Percentiles rank a stretch among this genome's conserved stretches.
These are phyloP conservation scores for Seira musarum DNA, from an alignment of 2,888 invertebrate genomes.

Conservation along the genomic window DNA sequence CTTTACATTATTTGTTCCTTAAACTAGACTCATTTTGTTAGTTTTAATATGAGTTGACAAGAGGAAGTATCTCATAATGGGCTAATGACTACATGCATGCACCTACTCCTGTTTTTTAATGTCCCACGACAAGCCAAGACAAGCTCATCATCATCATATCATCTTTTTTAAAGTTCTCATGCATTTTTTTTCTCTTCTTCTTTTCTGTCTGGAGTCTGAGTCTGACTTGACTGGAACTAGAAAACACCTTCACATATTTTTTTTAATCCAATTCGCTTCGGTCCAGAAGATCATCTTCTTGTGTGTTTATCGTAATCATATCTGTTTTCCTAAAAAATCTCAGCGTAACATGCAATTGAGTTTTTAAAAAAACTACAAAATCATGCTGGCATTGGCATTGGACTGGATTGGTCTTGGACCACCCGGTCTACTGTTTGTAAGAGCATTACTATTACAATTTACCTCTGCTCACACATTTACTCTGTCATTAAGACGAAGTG, in stretches of 20 bases:
- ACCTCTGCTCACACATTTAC: constrained; percentile 36
- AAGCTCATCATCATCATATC: not conserved
- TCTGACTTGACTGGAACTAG: too few relatives aligned
- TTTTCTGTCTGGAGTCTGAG: too few relatives aligned
- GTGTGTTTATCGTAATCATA: too few relatives aligned
- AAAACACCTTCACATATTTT: not conserved
- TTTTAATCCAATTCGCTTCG: not conserved
- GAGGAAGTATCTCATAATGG: constrained; percentile 46
- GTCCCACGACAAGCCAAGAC: not conserved
- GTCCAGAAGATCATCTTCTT: too few relatives aligned
- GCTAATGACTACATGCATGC: constrained; percentile 16
- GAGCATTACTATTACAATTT: constrained; percentile 45
- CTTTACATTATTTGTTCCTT: too few relatives aligned
- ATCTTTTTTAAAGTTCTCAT: too few relatives aligned
- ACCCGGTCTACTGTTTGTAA: not conserved
- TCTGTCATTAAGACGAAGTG: constrained; percentile 42
- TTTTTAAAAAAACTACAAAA: too few relatives aligned
- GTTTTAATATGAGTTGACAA: constrained; percentile 39
- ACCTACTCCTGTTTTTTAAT: not conserved
- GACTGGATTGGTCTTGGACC: not conserved
- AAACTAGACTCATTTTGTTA: too few relatives aligned
- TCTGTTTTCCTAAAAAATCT: too few relatives aligned
- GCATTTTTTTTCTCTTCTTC: too few relatives aligned
- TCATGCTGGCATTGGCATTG: not conserved
- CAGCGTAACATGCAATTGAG: not conserved